phyloP scores from a whole-genome alignment of 2,113 vertebrate genomes.

The Oncorhynchus masou region DNA sequence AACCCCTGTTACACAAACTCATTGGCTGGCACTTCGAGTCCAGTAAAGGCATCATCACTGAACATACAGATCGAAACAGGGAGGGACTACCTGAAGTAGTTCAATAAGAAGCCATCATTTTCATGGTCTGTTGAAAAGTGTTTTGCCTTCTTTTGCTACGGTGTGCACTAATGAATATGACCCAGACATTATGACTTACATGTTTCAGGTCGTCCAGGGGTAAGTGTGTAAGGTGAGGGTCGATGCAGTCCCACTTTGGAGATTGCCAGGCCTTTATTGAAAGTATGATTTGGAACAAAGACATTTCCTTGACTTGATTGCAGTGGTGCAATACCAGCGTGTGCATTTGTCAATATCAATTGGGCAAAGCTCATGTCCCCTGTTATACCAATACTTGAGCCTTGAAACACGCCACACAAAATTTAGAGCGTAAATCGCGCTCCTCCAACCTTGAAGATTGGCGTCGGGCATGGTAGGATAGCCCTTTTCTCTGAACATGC shows the following conservation, averaged over 20 bases:
- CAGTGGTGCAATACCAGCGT: neutral
- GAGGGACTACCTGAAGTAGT: no score
- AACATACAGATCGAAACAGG: slow-evolving; percentile 6
- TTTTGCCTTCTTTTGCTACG: no score
- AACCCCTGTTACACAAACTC: slow-evolving; percentile 68
- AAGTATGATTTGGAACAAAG: neutral
- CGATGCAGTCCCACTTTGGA: slow-evolving; percentile 20
- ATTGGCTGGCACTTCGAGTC: slow-evolving; percentile 24
- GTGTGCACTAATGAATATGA: neutral
- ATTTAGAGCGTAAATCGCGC: no score
- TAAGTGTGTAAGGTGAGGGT: slow-evolving; percentile 10
- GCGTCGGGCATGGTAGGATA: no score
- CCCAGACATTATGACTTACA: slow-evolving; percentile 26
- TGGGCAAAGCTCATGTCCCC: no score
- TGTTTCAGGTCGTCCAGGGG: slow-evolving; percentile 15
- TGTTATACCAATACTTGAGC: no score
- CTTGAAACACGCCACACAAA: no score
- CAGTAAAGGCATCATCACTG: slow-evolving; percentile 13
- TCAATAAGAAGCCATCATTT: no score
- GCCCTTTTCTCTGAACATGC: no score
- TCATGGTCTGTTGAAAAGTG: no score
- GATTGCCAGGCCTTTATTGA: slow-evolving; percentile 37
- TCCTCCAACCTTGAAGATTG: no score
- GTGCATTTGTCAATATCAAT: no score
- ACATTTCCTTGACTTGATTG: slow-evolving; percentile 19